These are phyloP conservation scores for Chiroxiphia lanceolata DNA, from an alignment of 2,797 vertebrate genomes.

Conservation along the genomic window DNA sequence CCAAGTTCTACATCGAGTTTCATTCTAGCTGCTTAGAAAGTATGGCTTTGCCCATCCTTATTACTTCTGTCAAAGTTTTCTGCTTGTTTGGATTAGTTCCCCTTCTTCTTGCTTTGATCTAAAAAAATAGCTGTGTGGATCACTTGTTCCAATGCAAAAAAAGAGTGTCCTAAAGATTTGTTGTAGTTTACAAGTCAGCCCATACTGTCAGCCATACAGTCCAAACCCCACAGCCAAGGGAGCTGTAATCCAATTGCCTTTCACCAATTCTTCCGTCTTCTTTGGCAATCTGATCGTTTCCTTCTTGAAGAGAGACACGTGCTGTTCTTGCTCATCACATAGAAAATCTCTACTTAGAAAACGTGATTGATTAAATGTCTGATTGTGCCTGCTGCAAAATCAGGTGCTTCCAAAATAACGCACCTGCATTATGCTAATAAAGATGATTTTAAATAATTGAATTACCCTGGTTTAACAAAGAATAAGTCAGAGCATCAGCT, in stretches of 20 bases:
- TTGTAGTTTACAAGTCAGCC: not conserved
- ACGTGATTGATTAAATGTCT: not conserved
- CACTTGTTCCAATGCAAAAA: not conserved
- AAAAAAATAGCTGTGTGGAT: not conserved
- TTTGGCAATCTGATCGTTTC: not conserved
- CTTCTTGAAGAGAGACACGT: not conserved
- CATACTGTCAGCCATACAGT: not conserved
- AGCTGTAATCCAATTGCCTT: not conserved
- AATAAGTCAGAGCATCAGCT: not conserved
- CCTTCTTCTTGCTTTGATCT: not conserved
- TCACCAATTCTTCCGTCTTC: not conserved
- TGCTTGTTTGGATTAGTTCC: not conserved
- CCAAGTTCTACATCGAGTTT: slow-evolving; percentile 96
- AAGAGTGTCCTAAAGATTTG: not conserved
- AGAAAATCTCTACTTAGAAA: not conserved
- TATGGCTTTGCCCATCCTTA: slow-evolving; percentile 60
- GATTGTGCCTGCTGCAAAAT: not conserved
- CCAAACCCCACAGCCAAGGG: not conserved
- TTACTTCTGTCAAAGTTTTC: not conserved
- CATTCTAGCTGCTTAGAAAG: slow-evolving; percentile 96
- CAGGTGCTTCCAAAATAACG: not conserved
- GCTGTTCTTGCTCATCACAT: not conserved
- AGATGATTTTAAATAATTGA: not conserved
- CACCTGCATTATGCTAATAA: not conserved
- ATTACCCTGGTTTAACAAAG: not conserved